Percentiles rank a stretch among this genome's conserved stretches.
Evolutionary conservation across 2,888 invertebrate genomes (phyloP).

Genomic region (Cancer borealis): DNA sequence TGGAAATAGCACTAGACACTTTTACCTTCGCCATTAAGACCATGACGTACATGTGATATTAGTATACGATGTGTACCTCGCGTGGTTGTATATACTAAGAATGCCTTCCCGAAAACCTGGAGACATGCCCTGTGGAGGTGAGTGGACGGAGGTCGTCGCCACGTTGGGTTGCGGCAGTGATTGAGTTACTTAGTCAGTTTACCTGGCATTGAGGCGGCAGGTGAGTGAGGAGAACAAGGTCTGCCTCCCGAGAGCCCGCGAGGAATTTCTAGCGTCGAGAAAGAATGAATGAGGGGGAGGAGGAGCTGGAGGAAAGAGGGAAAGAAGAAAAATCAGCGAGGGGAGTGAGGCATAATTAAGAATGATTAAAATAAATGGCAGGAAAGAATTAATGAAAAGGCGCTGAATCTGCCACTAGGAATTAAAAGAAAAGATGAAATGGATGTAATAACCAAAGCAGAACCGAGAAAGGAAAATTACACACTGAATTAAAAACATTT

Average conservation of each 20-base stretch:
- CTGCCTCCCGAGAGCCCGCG: background rate
- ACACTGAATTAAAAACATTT: background rate
- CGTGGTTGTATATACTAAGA: background rate
- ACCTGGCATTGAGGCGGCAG: slow-evolving; percentile 40
- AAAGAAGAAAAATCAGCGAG: background rate
- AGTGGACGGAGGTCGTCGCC: slow-evolving; percentile 35
- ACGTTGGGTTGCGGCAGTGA: slow-evolving; percentile 30
- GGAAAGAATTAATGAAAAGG: background rate
- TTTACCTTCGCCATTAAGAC: background rate
- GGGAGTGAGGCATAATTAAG: background rate
- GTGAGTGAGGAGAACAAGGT: slow-evolving; percentile 55
- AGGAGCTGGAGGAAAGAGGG: background rate
- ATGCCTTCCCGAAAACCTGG: background rate
- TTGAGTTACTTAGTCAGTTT: slow-evolving; percentile 56
- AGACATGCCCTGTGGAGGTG: slow-evolving; percentile 5
- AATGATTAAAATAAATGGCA: background rate
- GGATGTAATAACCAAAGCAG: background rate
- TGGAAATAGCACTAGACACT: slow-evolving; percentile 30
- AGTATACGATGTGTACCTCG: background rate
- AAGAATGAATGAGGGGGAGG: slow-evolving; percentile 30
- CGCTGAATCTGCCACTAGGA: background rate
- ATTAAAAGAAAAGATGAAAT: background rate
- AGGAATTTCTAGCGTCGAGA: slow-evolving; percentile 35
- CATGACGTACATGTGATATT: background rate
- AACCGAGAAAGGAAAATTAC: background rate